phyloP scores from a whole-genome alignment of 2,888 invertebrate genomes.

The Drosophila anomalata region DNA sequence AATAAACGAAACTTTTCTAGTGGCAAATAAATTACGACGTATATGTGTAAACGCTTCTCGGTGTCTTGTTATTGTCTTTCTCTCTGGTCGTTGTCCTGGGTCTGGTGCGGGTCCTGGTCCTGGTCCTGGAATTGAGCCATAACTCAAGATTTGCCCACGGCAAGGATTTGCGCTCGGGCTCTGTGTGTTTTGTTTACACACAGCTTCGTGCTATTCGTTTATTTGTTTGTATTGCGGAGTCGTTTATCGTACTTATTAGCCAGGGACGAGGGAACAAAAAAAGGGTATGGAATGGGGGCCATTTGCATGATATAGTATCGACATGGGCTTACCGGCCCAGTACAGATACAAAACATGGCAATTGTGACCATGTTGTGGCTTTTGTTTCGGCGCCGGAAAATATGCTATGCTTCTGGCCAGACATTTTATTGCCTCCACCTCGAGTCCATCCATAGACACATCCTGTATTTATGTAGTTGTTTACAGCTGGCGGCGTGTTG shows the following conservation, averaged over 20 bases:
- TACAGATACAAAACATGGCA: slow-evolving; percentile 34
- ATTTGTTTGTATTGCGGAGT: slow-evolving; percentile 40
- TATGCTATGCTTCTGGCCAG: slow-evolving; percentile 53
- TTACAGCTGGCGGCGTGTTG: slow-evolving; percentile 59
- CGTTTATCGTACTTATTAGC: slow-evolving; percentile 60
- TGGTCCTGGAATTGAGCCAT: slow-evolving; percentile 30
- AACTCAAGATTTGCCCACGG: slow-evolving; percentile 37
- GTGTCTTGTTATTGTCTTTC: slow-evolving; percentile 23
- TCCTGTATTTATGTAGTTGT: slow-evolving; percentile 70
- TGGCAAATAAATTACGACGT: slow-evolving; percentile 32
- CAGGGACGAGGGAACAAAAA: not conserved
- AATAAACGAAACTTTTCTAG: slow-evolving; percentile 36
- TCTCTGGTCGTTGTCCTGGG: slow-evolving; percentile 1
- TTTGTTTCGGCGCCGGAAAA: slow-evolving; percentile 49
- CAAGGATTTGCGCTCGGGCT: slow-evolving; percentile 21
- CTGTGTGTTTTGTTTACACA: slow-evolving; percentile 39
- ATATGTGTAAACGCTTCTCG: slow-evolving; percentile 26
- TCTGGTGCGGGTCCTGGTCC: not conserved
- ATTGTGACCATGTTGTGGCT: slow-evolving; percentile 28
- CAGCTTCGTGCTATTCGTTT: slow-evolving; percentile 7
- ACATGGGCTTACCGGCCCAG: slow-evolving; percentile 60
- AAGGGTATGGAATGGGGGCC: slow-evolving; percentile 18
- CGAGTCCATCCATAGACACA: slow-evolving; percentile 4
- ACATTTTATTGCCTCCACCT: slow-evolving; percentile 52
- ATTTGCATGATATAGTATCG: slow-evolving; percentile 75